Evolutionary conservation across 2,797 vertebrate species (phyloP), one percentile per base, ranked within the genome.

Genomic region (Catostomus latipinnis): DNA sequence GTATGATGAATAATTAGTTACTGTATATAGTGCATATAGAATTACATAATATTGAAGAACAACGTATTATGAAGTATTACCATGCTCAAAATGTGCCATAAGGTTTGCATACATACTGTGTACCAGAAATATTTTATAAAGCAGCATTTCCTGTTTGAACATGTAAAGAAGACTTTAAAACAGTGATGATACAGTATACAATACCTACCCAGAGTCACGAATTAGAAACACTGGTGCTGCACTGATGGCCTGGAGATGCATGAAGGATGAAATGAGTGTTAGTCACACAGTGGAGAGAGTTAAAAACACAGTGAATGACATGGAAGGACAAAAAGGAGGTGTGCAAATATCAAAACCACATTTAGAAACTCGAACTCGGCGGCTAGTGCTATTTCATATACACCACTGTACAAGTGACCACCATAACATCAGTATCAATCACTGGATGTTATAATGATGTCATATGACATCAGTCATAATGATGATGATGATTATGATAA

Each of bases 221-320:
- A 89, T 94, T 94, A 91, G 93, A 92, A 90, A 94, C 90, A 92
- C 90, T 93, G 90, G 90, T 88, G 88, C 91, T 94, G 93, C 91
- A 94, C 84, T 93, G 91, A 86, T 87, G 90, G 92, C 92, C 93
- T 94, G 91, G 89, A 92, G 82, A 92, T 90, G 92, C 88, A 93
- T 94, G 93, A 83, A 92, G 89, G 93, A 91, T 93, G 92, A 92
- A 91, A 92, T 93, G 92, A 91, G 84, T 89, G 88, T 93, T 93
- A 93, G 93, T 93, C 85, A 91, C 81, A 68, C 74, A 84, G 85
- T 86, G 85, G 14, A 80, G 68, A 88, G 84, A 34, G 34, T 34
- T 34, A 34, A 34, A 34, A 34, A 34, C 34, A 34, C 4, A 34
- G 34, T 34, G 34, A 34, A 34, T 34, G 34, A 82, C 69, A 86